phyloP scores from a whole-genome alignment of 2,113 vertebrate genomes.

The Myanophis thanlyinensis region DNA sequence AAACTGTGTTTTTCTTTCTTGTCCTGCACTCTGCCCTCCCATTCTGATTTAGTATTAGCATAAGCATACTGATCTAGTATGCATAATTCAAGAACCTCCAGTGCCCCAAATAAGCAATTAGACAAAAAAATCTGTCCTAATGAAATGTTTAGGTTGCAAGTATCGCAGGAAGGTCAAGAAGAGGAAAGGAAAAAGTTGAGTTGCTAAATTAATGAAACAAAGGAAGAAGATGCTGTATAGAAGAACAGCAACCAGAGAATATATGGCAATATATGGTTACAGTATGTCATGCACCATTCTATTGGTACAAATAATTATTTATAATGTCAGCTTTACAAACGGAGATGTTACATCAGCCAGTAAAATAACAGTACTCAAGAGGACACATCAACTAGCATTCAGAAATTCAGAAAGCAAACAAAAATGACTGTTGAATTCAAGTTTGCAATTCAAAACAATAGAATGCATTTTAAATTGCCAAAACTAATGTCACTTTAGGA shows the following conservation, averaged over 20 bases:
- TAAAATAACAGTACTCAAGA: not conserved
- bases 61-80: conserved; percentile 6
- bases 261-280: not conserved
- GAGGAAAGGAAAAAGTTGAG: not conserved
- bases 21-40: not conserved
- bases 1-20: not conserved
- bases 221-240: not conserved
- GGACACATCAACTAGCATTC: not conserved
- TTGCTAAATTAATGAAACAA: not conserved
- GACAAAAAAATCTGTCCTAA: conserved; percentile 14
- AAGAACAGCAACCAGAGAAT: not conserved
- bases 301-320: conserved; percentile 15
- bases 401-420: not conserved
- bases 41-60: not conserved
- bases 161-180: conserved; percentile 10
- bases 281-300: not conserved
- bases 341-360: not conserved
- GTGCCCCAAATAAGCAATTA: conserved; percentile 15
- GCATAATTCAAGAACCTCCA: conserved; percentile 18
- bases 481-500: not conserved
- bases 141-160: conserved; percentile 16
- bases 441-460: not conserved
- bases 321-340: not conserved
- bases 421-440: not conserved
- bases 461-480: not conserved